Base-by-base conservation (phyloP, 2,888 invertebrate genomes). In the Subacronicta megacephala region DNA sequence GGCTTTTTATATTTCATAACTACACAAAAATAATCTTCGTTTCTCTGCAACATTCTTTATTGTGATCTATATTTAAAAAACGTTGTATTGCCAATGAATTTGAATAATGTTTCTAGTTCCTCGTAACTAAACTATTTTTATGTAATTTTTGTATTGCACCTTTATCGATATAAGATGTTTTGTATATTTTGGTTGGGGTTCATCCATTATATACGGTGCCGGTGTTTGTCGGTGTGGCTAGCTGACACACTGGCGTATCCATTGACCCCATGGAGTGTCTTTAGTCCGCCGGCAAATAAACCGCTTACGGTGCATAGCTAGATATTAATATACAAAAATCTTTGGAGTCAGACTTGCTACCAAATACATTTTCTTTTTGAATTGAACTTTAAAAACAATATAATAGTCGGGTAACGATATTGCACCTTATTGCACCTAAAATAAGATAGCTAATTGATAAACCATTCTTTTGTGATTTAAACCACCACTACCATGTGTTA, bases 121-220 rank as follows among this genome's bases (percentile, higher is more conserved):
- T 85, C 69, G n/a, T 77, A 77, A 82, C 72, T 63, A 76, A 75
- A 73, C 75, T 78, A 71, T 67, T 63, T 84, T 78, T 74, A 77
- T 77, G 67, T 73, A 67, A 77, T 77, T 81, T 78, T 72, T 71
- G 69, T 78, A 79, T 74, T 76, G 77, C 79, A 80, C 77, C 70
- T 80, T 77, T 69, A 77, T 59, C 80, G 71, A 75, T 76, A 61
- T 79, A 81, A 78, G 79, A 72, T 84, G 75, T 84, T 86, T 77
- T 87, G 88, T 87, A 85, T 85, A 87, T 85, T 83, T 86, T 84
- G 83, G 75, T 83, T 84, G 79, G 75, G 77, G 73, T 72, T 80
- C 79, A 77, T 76, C 73, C 75, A 77, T 51, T 58, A 74, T 72
- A 78, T 78, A 73, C 77, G 70, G 72, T 69, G 64, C 64, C 62